Base-by-base conservation (phyloP, 2,888 invertebrate genomes). In the Temnothorax ravouxi region DNA sequence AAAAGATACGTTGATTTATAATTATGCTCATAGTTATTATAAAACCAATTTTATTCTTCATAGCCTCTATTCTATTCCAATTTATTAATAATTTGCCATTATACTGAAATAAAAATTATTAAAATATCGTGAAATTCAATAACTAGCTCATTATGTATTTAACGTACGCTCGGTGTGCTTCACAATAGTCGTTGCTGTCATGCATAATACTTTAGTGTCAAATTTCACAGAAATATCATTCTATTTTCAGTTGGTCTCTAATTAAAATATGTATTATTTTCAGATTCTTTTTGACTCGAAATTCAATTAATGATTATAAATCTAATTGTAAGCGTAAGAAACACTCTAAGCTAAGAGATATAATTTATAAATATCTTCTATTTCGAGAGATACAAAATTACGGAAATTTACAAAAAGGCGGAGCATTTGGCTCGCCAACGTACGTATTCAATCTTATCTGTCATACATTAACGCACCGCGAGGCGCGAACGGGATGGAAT, bases 391-490 rank as follows among this genome's bases (percentile, higher is more conserved):
- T 25, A 38, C 1, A 4, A 38, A 52, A 52, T 2, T 2, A 34
- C 21, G 8, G 9, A 18, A 29, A 18, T 25, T 52, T 25, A 64
- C 50, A 64, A 76, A 29, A 47, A 47, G 13, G 11, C n/a, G 13
- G 4, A 6, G 9, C 41, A 11, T 38, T 69, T 38, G 34, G 2
- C 5, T 52, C 66, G 6, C 38, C 2, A 3, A 13, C 54, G 9
- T n/a, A 13, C 54, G 9, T n/a, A 18, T 41, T 66, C 66, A 50
- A 61, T 74, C 44, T 74, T 50, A 64, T 11, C 21, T 9, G 29
- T 61, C 50, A 41, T 41, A 41, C 64, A 64, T 64, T 64, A 64
- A 25, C 50, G 15, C 25, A 25, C 6, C 54, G 76, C 25, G 29
- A 29, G 29, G 29, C 29, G 29, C 29, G 62, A 25, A 56, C 25